Evolutionary conservation across 2,113 vertebrate genomes (phyloP), one percentile per base, ranked within the genome.

Genomic region (Dissostichus mawsoni): DNA sequence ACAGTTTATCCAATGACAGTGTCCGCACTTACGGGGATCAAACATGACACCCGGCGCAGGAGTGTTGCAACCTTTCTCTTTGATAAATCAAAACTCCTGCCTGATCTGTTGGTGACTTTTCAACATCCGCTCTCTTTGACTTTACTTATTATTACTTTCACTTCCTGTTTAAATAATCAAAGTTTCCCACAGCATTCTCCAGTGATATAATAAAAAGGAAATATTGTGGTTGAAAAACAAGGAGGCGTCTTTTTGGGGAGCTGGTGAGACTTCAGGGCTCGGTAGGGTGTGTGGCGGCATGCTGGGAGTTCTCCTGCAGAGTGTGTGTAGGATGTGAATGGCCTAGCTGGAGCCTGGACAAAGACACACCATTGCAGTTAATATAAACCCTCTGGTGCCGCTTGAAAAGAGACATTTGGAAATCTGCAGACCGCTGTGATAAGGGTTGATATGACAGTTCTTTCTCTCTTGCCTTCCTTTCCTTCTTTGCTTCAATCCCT

Each of bases 361-460:
- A 88, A 91, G 87, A 81, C 88, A 82, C 76, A 67, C 85, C 80
- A 91, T 92, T 90, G 90, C 51, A 71, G 86, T 87, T 93, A 91
- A 93, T 92, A 92, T 87, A 85, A 88, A 89, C 85, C 88, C 83
- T 77, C 72, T 45, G 68, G 83, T 69, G 76, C 85, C 20, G 50
- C 86, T 89, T 89, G 84, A 92, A 92, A 82, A 82, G 82, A 91
- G 91, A 91, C 86, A 90, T 92, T 92, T 79, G 61, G 87, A 87
- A 90, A 94, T 78, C 82, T 68, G 80, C 77, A 74, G 86, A 85
- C 88, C 16, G 78, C 92, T 93, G 90, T 93, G 93, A 94, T 93
- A 93, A 92, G 84, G 78, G 77, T 81, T 70, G 78, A 77, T 90
- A 87, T 94, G 90, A 93, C 91, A 92, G 89, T 74, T 90, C 74